Base-by-base conservation (phyloP, 2,113 vertebrate species). In the Dolichallabes microphthalmus region DNA sequence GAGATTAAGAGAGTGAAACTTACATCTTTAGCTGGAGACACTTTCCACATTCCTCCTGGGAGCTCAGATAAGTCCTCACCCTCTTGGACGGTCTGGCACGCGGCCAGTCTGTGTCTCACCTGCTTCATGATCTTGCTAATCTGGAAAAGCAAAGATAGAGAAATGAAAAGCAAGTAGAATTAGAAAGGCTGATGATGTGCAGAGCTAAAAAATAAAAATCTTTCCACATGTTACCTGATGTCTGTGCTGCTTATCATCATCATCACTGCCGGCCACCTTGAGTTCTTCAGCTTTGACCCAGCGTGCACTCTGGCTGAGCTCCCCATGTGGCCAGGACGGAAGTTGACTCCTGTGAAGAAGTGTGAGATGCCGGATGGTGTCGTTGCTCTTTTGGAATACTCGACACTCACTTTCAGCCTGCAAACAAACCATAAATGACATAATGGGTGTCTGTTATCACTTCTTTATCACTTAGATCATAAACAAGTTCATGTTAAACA, bases 31-130 rank as follows among this genome's bases (percentile, higher is more conserved):
- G 22, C 90, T 2, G 91, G 69, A 71, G 84, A 89, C 22, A 73
- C 88, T 82, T 89, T 89, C 91, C 90, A 93, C 84, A 55, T 0
- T 0, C 89, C 91, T 0, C 90, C 85, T 0, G 94, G 93, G 86
- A 95, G 92, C 2, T 91, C 87, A 3, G 92, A 88, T 1, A 73
- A 4, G 14, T 85, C 87, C 2, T 92, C 88, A 69, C 86, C 86
- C 3, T 81, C 90, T n/a, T 80, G 64, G n/a, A 87, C 64, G 6
- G 93, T 93, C 89, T 91, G 96, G 93, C 93, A 90, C 25, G 95
- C 93, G 0, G 96, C 97, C 92, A 98, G 94, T 88, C 90, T 92
- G 84, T 76, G 91, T 90, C 96, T 93, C 17, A 96, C 96, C 85
- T 95, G 94, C 89, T 91, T 94, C 93, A 94, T 80, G 2, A 91